Evolutionary conservation across 2,888 invertebrate genomes (phyloP), one percentile per base, ranked within the genome.

Genomic region (Exocentrus adspersus): DNA sequence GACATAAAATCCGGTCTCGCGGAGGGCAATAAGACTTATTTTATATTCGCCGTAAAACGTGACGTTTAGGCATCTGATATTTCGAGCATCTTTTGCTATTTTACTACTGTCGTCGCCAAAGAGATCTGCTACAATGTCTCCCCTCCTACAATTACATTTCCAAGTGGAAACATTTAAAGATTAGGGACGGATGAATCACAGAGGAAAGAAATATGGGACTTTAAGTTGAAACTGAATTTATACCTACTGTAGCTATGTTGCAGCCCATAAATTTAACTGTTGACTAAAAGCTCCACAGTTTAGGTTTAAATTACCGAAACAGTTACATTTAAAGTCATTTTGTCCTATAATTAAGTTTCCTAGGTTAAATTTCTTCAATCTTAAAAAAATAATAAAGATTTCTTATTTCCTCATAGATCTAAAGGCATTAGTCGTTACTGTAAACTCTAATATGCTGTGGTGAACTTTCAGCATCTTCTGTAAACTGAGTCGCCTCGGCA

Each of bases 41-140:
- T 58, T 58, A 58, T 58, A 58, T 58, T 58, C 58, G 58, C 32
- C 21, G 58, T 58, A 48, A 58, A 58, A 58, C 58, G 58, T 58
- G 58, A 58, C 48, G 48, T 28, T 58, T 58, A 50, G 32, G 48
- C 57, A 46, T 57, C 43, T 57, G 57, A 57, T 58, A 46, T 58
- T 58, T 58, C 43, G 48, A 58, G 48, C 58, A 58, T 48, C 48
- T 58, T 57, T 57, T 20, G 19, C 48, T 21, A 48, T 58, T 58
- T 58, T 54, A 54, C 28, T 54, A 19, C 54, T 43, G 57, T 45
- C 32, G 32, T 5, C 37, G 37, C 37, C 24, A 24, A 24, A 24
- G 7, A 14, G 45, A 46, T 19, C 24, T 45, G 43, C 20, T 57
- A 57, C 57, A 57, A 57, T 57, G 57, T 57, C 12, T 45, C 57